These are phyloP conservation scores for Agapornis canus DNA, from an alignment of 2,797 vertebrate species.

Conservation along the genomic window DNA sequence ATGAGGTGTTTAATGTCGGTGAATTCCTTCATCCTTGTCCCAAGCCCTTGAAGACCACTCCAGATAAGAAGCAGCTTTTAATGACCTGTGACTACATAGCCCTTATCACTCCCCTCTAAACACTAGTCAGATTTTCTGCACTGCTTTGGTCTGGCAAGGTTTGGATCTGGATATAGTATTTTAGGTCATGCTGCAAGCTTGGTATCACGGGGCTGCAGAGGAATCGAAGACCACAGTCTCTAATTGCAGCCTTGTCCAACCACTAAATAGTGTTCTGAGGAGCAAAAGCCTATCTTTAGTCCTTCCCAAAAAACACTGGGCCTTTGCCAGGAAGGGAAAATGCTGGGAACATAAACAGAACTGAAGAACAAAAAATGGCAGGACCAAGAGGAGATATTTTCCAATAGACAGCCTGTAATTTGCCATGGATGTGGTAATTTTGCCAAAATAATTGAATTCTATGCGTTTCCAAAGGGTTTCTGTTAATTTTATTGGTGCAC, in stretches of 20 bases:
- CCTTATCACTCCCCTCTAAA: not conserved
- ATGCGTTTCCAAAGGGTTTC: conserved; percentile 16
- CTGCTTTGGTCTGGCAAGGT: not conserved
- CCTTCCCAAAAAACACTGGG: conserved; percentile 51
- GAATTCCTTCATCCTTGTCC: not conserved
- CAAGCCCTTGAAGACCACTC: not conserved
- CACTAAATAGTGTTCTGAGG: conserved; percentile 53
- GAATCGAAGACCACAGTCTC: not conserved
- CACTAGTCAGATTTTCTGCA: not conserved
- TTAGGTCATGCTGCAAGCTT: not conserved
- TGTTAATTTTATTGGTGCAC: not conserved
- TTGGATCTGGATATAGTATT: not conserved
- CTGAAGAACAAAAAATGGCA: conserved; percentile 49
- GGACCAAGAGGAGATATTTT: conserved; percentile 55
- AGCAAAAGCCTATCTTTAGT: conserved; percentile 58
- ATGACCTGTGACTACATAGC: not conserved
- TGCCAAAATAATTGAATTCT: conserved; percentile 55
- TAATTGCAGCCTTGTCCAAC: conserved; percentile 59
- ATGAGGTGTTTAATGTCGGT: not conserved
- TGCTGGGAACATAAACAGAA: conserved; percentile 61
- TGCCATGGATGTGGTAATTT: conserved; percentile 59
- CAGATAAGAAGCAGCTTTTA: not conserved
- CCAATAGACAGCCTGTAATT: conserved; percentile 67
- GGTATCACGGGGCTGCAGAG: conserved; percentile 16
- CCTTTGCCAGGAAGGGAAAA: conserved; percentile 49